A percentile compares a stretch with the other conserved stretches of the same genome.
phyloP scores from a whole-genome alignment of 1,140 invertebrate genomes.

The Aculops lycopersici region DNA sequence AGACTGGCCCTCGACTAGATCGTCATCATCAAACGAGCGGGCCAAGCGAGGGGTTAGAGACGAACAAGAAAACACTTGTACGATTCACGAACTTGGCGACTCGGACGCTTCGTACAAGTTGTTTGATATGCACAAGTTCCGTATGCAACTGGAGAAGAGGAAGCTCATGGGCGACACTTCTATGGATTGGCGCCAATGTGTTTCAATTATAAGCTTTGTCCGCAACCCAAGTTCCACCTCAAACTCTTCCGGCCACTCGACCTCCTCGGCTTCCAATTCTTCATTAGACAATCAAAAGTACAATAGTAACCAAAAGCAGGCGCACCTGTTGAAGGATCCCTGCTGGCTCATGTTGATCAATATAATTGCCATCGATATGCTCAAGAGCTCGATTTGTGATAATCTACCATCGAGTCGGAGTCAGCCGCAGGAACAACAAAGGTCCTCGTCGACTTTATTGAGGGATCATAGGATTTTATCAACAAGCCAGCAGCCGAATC shows the following conservation, averaged over 20 bases:
- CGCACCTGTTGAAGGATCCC: slow-evolving; percentile 21
- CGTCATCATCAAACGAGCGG: not conserved
- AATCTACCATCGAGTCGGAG: too few species aligned
- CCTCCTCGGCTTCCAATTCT: too few species aligned
- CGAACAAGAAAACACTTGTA: too few species aligned
- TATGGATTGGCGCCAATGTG: slow-evolving; percentile 50
- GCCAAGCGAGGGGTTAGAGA: too few species aligned
- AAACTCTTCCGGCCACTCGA: too few species aligned
- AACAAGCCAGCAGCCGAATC: too few species aligned
- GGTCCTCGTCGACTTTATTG: too few species aligned
- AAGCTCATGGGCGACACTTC: slow-evolving; percentile 55
- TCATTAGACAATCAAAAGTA: too few species aligned
- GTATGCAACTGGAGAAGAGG: slow-evolving; percentile 24
- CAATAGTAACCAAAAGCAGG: slow-evolving; percentile 47
- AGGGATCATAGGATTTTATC: too few species aligned
- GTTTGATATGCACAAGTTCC: slow-evolving; percentile 89
- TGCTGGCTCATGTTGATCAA: slow-evolving; percentile 70
- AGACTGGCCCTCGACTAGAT: not conserved
- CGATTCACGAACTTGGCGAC: slow-evolving; percentile 20
- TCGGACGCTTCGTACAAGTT: slow-evolving; percentile 69
- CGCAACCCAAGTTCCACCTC: slow-evolving; percentile 18
- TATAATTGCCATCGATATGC: slow-evolving; percentile 77
- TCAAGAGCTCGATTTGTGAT: too few species aligned
- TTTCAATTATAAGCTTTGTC: slow-evolving; percentile 58
- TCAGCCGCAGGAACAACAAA: too few species aligned